Evolutionary conservation across 2,797 vertebrate species (phyloP), one percentile per base, ranked within the genome.

Genomic region (Acanthiza pusilla): DNA sequence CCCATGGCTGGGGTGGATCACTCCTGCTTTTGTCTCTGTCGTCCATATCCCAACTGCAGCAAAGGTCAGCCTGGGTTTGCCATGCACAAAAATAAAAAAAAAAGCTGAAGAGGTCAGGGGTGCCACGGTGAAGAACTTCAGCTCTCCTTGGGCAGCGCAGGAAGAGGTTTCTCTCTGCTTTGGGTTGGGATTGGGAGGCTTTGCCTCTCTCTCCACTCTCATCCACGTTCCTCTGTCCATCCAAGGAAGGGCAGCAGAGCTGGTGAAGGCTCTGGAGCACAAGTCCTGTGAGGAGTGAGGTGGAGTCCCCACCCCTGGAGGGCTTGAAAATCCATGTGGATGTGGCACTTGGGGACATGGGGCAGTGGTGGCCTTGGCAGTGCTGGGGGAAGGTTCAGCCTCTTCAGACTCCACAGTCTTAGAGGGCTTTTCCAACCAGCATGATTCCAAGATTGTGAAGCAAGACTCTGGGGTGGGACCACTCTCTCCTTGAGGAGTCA

Each of bases 51-150:
- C 27, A 7, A 0, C 47, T 40, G 48, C 53, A 66, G 38, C 38
- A 34, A 30, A n/a, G 7, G 1, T 9, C 32, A 67, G 17, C 58
- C 54, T 32, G 73, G 26, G 10, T 83, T n/a, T 36, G 11, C 58
- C 5, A 0, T 1, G 25, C 1, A 0, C 16, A 27, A 32, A 21
- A 26, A 51, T 10, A 38, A 5, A 38, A 23, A 45, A 16, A 26
- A 14, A 57, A 10, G 26, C 40, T 32, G 61, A 11, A 43, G 72
- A 50, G 60, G 6, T 48, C 53, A 4, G 45, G 14, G 58, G 7
- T 45, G 10, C 40, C 9, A 1, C 0, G 1, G 55, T 5, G 21
- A 55, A 32, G 16, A 72, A 2, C 4, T 71, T 19, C 50, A 60
- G 45, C 36, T 40, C 43, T 2, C 48, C 30, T 53, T 10, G 19